Evolutionary conservation across 2,888 invertebrate species (phyloP), one percentile per base, ranked within the genome.

Genomic region (Lochmaea crataegi): DNA sequence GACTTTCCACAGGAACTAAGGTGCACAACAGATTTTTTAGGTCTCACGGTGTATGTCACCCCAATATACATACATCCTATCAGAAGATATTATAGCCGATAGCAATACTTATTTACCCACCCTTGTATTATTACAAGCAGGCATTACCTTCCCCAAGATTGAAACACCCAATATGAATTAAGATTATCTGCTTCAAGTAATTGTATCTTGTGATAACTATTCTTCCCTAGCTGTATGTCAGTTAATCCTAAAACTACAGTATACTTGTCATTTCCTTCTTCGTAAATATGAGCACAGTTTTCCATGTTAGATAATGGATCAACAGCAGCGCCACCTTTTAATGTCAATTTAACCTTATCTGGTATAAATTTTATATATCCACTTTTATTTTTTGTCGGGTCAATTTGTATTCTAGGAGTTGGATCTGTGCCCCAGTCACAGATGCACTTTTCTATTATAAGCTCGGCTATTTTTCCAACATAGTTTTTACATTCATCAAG

Each of bases 131-230:
- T 38, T 38, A 38, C 32, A 38, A 38, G 32, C 9, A 38, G 32
- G 32, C 32, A 10, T 41, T 63, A 63, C 61, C 61, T 91, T 12
- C 99, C 99, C 99, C 99, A 99, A 0, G 96, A 90, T 16, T 97
- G 81, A 71, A 85, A 86, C 66, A 85, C 83, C 87, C 86, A 87
- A 77, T 87, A 95, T 89, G 87, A 89, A 14, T 89, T 87, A 22
- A 86, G 86, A 1, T 83, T 86, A 83, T 98, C 96, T 3, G 92
- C 87, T 84, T 97, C 91, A 67, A 99, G 88, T 65, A 98, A 86
- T 86, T 99, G 99, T 67, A 99, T 81, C 84, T 98, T 99, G 88
- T 99, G 99, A 86, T 89, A 99, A 2, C 97, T 97, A 87, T 99
- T 99, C 84, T 93, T 94, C 79, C 95, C 94, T 1, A 89, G 89